Percentiles rank a stretch among this genome's conserved stretches.
phyloP scores from a whole-genome alignment of 2,113 vertebrate genomes.

The Alexandromys fortis region DNA sequence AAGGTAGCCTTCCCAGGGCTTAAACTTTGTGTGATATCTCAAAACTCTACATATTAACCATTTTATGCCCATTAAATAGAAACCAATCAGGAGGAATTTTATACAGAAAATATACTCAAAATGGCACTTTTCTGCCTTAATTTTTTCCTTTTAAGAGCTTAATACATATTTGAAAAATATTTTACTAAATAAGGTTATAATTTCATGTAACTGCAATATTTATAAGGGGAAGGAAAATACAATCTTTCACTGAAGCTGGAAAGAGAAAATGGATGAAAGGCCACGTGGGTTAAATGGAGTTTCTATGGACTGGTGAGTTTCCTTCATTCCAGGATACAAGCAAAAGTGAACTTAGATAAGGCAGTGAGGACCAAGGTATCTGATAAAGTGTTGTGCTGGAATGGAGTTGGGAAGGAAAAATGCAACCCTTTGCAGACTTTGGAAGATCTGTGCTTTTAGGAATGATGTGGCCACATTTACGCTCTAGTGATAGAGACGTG shows the following conservation, averaged over 20 bases:
- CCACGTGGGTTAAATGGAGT: fast-evolving
- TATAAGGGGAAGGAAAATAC: neutral
- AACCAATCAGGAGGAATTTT: neutral
- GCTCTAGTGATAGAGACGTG: neutral
- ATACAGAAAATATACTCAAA: neutral
- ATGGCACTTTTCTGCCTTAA: neutral
- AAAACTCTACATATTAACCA: neutral
- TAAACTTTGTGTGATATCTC: neutral
- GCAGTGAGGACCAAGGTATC: neutral
- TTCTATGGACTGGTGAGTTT: neutral
- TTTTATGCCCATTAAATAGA: neutral
- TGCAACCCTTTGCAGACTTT: neutral
- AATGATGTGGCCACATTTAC: neutral
- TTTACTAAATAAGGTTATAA: neutral
- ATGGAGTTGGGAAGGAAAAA: neutral
- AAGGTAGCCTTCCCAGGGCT: neutral
- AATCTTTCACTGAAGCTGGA: neutral
- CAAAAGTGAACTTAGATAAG: fast-evolving
- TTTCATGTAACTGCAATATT: neutral
- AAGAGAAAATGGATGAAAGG: neutral
- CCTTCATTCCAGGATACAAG: neutral
- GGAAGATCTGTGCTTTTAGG: neutral
- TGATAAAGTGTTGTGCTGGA: neutral
- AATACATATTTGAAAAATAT: neutral
- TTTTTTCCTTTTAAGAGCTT: neutral